A percentile compares a stretch with the other conserved stretches of the same genome.
Evolutionary conservation across 2,888 invertebrate species (phyloP).

Genomic region (Drosophila fungiperda): DNA sequence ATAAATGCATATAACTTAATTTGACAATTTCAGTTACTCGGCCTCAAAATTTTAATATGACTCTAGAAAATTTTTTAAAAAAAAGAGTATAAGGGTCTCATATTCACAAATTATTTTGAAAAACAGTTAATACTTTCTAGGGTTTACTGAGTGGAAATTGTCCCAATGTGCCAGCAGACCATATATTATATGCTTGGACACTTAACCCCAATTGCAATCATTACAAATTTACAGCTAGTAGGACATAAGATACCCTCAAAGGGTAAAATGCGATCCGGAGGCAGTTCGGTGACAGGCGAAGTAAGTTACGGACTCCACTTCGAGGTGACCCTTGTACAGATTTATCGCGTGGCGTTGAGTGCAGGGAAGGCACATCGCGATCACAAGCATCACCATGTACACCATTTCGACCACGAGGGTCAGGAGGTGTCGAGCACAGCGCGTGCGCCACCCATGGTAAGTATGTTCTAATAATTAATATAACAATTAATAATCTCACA

Average conservation of each 20-base stretch:
- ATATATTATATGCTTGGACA: background rate
- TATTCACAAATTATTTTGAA: background rate
- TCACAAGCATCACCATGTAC: slow-evolving; percentile 94
- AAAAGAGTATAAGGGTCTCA: background rate
- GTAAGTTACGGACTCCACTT: slow-evolving; percentile 83
- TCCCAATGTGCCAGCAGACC: background rate
- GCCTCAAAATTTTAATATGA: background rate
- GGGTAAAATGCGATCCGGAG: slow-evolving; percentile 90
- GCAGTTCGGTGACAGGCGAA: slow-evolving; percentile 83
- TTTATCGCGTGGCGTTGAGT: slow-evolving; percentile 92
- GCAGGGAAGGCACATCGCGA: slow-evolving; percentile 95
- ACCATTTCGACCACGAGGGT: slow-evolving; percentile 91
- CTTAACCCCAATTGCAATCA: background rate
- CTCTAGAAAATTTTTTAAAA: no score
- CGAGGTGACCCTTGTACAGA: slow-evolving; percentile 92
- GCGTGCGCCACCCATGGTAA: slow-evolving; percentile 85
- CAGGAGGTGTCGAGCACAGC: slow-evolving; percentile 87
- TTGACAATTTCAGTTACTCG: background rate
- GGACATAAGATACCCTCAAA: slow-evolving; percentile 91
- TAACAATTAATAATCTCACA: background rate
- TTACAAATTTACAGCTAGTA: slow-evolving; percentile 87
- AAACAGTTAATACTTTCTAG: background rate
- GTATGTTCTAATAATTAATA: slow-evolving; percentile 19
- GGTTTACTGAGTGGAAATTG: background rate
- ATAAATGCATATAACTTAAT: background rate